phyloP scores from a whole-genome alignment of 2,113 vertebrate species.

The Campylomormyrus numenius region DNA sequence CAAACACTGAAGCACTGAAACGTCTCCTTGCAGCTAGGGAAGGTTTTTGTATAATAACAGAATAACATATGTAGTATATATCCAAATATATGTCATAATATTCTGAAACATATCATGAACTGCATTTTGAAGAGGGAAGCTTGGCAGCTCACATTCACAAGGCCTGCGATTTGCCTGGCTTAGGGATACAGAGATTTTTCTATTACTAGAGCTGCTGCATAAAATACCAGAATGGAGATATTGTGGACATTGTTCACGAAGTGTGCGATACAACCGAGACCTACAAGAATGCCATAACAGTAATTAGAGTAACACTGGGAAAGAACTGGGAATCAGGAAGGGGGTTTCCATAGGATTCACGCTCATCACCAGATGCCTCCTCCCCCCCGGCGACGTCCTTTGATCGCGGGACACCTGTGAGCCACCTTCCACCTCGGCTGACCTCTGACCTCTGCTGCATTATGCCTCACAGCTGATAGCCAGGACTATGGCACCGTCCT shows the following conservation, averaged over 20 bases:
- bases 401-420: background rate
- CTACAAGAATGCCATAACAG: background rate
- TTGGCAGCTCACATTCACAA: background rate
- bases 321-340: background rate
- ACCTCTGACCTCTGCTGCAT: background rate
- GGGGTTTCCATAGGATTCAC: background rate
- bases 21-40: background rate
- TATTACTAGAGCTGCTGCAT: background rate
- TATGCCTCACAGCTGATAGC: background rate
- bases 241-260: background rate
- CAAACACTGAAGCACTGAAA: background rate
- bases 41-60: background rate
- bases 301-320: background rate
- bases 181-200: background rate
- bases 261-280: background rate
- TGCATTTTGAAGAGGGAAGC: background rate
- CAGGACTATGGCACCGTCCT: slow-evolving; percentile 36
- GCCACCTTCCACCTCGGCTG: background rate
- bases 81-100: background rate
- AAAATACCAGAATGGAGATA: background rate
- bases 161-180: background rate
- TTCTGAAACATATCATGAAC: background rate
- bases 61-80: background rate
- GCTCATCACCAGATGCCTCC: background rate
- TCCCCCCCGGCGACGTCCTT: background rate